Base-by-base conservation (phyloP, 2,113 vertebrate genomes). In the Myanophis thanlyinensis region DNA sequence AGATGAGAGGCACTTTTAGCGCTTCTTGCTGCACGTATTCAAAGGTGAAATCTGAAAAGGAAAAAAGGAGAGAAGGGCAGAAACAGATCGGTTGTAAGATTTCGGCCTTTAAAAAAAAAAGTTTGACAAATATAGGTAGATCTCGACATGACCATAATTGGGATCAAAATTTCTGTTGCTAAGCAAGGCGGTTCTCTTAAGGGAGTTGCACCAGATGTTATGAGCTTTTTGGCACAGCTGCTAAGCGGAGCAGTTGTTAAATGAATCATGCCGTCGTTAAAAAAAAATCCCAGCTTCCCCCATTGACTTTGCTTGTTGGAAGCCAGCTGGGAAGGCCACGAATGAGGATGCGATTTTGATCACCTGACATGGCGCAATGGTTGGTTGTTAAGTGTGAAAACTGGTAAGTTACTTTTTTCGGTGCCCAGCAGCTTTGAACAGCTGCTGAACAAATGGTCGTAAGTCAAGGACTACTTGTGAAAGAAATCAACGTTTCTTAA, bases 11-110 rank as follows among this genome's bases (percentile, higher is more conserved):
- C 73, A 98, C 97, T 96, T 98, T 97, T 90, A 99, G 98, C 85
- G 98, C 99, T 96, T 99, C 98, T 97, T 97, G 98, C 96, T 99
- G 99, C 95, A 99, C 99, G 54, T 99, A 99, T 92, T 99, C 99
- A 97, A 99, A 99, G 85, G 98, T 99, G 96, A 99, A 99, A 97
- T 99, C 99, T 99, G 98, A 94, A 96, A 93, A 95, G 12, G 30
- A 4, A 2, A 59, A 30, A 96, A 96, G 87, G 96, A 25, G 44
- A 54, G 18, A 25, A 1, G 23, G 0, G 91, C 85, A 94, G 95
- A 93, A 96, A 23, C 95, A 90, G 54, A 95, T 90, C 88, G 93
- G 92, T 87, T 59, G 47, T 53, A 73, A 94, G 94, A 94, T 40
- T 80, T 40, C 59, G 40, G 35, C 5, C 6, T 0, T 40, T 80